Percentiles rank a stretch among this genome's conserved stretches.
Evolutionary conservation across 2,888 invertebrate genomes (phyloP).

Genomic region (Patella caerulea): DNA sequence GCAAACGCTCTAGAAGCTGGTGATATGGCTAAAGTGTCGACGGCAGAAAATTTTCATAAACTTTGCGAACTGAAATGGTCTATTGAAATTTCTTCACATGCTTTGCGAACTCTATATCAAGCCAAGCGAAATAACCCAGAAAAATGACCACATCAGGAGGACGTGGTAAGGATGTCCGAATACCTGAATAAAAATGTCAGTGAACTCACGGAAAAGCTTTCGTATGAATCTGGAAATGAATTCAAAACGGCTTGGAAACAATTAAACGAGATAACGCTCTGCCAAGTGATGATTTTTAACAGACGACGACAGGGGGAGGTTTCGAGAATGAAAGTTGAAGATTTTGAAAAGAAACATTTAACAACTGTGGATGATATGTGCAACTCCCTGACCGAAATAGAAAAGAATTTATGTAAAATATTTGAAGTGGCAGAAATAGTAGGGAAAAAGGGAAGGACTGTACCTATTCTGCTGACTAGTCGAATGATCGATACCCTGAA

Average conservation of each 20-base stretch:
- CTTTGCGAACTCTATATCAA: not conserved
- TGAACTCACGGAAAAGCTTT: not conserved
- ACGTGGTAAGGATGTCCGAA: not conserved
- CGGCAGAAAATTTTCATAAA: not conserved
- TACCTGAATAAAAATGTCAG: not conserved
- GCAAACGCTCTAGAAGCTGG: not conserved
- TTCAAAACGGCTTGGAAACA: not conserved
- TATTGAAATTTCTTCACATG: not conserved
- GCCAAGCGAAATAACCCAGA: not conserved
- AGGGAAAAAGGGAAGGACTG: not conserved
- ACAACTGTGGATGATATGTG: no score
- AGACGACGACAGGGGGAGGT: not conserved
- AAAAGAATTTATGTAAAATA: not conserved
- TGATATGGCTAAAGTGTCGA: not conserved
- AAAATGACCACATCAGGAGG: not conserved
- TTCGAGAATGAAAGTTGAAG: not conserved
- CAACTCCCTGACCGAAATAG: no score
- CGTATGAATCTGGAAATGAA: not conserved
- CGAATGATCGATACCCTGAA: not conserved
- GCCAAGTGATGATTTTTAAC: not conserved
- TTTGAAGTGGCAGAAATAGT: not conserved
- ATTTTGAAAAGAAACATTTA: no score
- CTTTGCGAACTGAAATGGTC: not conserved
- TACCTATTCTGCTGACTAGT: not conserved
- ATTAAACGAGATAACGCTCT: not conserved